These are phyloP conservation scores for Salvelinus alpinus DNA, from an alignment of 2,113 vertebrate genomes.

Conservation along the genomic window DNA sequence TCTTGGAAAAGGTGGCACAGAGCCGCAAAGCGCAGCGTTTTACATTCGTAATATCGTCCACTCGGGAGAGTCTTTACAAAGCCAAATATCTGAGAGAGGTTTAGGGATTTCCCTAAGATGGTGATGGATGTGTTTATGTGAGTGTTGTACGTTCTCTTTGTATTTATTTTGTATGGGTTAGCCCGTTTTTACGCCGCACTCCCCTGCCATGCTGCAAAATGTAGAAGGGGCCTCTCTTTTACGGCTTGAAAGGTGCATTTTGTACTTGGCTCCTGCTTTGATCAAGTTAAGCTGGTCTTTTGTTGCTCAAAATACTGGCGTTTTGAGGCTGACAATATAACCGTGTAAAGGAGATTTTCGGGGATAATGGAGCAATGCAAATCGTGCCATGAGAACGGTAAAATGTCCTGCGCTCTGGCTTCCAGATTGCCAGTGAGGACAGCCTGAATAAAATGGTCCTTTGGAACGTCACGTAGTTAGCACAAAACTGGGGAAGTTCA, in stretches of 20 bases:
- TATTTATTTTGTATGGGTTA: conserved; percentile 68
- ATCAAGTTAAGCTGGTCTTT: conserved; percentile 68
- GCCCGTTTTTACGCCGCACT: conserved; percentile 80
- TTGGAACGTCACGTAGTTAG: conserved; percentile 56
- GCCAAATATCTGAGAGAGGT: conserved; percentile 24
- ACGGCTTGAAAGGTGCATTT: conserved; percentile 71
- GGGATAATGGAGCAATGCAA: conserved; percentile 69
- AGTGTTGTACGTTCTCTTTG: conserved; percentile 55
- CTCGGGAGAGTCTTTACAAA: neutral
- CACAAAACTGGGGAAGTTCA: conserved; percentile 67
- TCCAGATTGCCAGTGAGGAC: conserved; percentile 47
- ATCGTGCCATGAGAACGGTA: conserved; percentile 69
- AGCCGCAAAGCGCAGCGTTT: conserved; percentile 74
- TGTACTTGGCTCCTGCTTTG: conserved; percentile 62
- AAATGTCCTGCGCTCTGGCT: conserved; percentile 58
- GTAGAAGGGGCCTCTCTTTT: conserved; percentile 65
- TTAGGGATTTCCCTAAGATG: conserved; percentile 14
- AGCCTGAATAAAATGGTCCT: conserved; percentile 53
- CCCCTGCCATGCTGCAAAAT: conserved; percentile 72
- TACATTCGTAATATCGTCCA: conserved; percentile 33
- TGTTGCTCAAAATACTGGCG: conserved; percentile 63
- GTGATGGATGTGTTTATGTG: conserved; percentile 31
- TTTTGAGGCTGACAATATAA: conserved; percentile 66
- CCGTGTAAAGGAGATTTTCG: conserved; percentile 72
- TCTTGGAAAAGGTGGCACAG: conserved; percentile 78